Evolutionary conservation across 2,888 invertebrate species (phyloP).

Genomic region (Ophion ventricosus): DNA sequence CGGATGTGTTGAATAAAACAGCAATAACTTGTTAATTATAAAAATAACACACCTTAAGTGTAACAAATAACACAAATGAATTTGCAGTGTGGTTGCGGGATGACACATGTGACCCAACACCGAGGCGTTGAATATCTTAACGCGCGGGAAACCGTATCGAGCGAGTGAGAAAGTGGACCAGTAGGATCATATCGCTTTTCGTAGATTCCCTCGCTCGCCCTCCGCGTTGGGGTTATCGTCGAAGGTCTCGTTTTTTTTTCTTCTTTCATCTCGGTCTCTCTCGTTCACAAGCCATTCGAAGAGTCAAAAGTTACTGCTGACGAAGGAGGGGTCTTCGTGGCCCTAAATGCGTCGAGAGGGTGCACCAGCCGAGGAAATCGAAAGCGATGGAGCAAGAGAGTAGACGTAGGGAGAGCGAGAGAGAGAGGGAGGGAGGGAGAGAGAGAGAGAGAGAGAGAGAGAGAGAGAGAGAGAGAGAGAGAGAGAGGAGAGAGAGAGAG

Average conservation of each 20-base stretch:
- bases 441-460: slow-evolving; percentile 6
- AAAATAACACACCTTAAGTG: too few species aligned
- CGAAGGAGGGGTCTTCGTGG: slow-evolving; percentile 47
- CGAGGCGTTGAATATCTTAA: slow-evolving; percentile 65
- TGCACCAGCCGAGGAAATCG: slow-evolving; percentile 45
- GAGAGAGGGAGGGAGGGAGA: slow-evolving; percentile 6
- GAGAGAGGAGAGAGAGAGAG: not conserved
- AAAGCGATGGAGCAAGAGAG: slow-evolving; percentile 34
- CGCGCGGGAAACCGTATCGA: slow-evolving; percentile 25
- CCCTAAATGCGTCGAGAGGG: slow-evolving; percentile 34
- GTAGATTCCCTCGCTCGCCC: slow-evolving; percentile 48
- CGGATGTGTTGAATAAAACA: too few species aligned
- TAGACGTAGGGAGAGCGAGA: not conserved
- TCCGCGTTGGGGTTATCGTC: slow-evolving; percentile 37
- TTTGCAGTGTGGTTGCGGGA: not conserved
- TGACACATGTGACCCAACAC: slow-evolving; percentile 63
- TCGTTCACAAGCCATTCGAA: slow-evolving; percentile 31
- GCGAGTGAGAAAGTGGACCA: slow-evolving; percentile 51
- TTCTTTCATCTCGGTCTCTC: not conserved
- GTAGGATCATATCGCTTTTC: slow-evolving; percentile 36
- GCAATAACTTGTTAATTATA: too few species aligned
- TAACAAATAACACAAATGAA: too few species aligned
- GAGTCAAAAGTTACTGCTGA: slow-evolving; percentile 58
- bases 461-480: not conserved
- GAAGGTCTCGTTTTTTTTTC: slow-evolving; percentile 20